Evolutionary conservation across 2,888 invertebrate species (phyloP).

Genomic region (Torymus auratus): DNA sequence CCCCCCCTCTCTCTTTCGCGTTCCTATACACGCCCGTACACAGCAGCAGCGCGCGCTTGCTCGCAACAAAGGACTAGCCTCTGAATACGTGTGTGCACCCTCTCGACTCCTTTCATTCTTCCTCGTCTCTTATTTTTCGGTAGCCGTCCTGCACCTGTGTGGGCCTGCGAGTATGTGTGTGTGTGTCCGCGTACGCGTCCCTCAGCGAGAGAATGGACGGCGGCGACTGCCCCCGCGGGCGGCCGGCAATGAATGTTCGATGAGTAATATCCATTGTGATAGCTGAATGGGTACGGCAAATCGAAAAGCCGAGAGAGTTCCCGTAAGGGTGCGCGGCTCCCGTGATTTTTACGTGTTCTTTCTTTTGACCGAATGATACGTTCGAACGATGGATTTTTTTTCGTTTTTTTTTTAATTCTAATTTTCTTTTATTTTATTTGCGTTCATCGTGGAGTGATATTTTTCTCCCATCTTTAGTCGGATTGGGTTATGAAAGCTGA

Average conservation of each 20-base stretch:
- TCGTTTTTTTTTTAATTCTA: neutral
- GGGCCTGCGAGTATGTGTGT: no score
- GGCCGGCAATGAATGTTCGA: constrained; percentile 50
- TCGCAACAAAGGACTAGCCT: constrained; percentile 39
- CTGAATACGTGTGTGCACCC: constrained; percentile 26
- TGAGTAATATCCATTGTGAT: constrained; percentile 54
- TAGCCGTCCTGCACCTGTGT: neutral
- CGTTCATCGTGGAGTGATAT: no score
- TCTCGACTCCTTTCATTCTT: neutral
- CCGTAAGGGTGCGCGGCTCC: neutral
- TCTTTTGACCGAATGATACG: constrained; percentile 17
- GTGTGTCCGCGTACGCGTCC: no score
- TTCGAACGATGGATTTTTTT: constrained; percentile 17
- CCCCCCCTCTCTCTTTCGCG: no score
- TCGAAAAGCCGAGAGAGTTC: constrained; percentile 42
- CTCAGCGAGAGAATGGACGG: constrained; percentile 11
- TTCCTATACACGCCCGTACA: neutral
- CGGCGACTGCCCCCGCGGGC: constrained; percentile 28
- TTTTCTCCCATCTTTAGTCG: no score
- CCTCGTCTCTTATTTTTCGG: neutral
- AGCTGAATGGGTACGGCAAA: constrained; percentile 42
- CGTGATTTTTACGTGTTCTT: neutral
- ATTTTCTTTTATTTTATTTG: neutral
- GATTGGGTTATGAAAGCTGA: no score
- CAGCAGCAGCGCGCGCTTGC: constrained; percentile 2